Evolutionary conservation across 2,113 vertebrate genomes (phyloP).

Genomic region (Excalfactoria chinensis): DNA sequence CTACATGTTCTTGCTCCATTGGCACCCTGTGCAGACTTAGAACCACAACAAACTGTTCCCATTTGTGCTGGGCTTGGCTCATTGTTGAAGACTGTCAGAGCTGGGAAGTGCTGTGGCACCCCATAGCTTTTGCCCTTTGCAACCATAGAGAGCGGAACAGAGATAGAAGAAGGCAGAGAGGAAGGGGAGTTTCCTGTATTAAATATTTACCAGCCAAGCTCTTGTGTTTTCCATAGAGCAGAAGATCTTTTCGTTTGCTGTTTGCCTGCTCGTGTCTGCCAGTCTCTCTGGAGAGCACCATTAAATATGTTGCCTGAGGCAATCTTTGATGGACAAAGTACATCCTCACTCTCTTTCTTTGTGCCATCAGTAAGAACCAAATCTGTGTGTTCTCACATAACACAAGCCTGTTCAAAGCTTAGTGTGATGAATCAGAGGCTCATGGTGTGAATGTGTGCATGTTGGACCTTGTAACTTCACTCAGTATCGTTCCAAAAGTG

Average conservation of each 20-base stretch:
- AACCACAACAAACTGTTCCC: not conserved
- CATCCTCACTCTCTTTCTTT: not conserved
- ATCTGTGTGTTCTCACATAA: not conserved
- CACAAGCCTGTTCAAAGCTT: not conserved
- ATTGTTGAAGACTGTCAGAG: not conserved
- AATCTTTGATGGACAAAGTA: conserved; percentile 16
- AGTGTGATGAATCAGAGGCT: not conserved
- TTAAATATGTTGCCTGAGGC: conserved; percentile 16
- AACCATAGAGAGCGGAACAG: not conserved
- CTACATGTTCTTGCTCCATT: not conserved
- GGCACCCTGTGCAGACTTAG: not conserved
- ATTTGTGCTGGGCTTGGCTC: not conserved
- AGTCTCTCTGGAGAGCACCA: conserved; percentile 14
- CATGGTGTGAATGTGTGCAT: rapidly evolving
- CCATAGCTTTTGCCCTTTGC: not conserved
- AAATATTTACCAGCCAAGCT: conserved; percentile 50
- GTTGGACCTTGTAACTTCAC: not conserved
- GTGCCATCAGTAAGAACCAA: not conserved
- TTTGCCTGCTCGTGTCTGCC: conserved; percentile 23
- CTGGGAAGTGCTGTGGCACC: not conserved
- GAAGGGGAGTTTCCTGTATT: not conserved
- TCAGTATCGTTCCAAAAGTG: not conserved
- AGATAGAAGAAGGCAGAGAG: not conserved
- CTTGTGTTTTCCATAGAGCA: conserved; percentile 3
- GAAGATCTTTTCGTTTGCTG: conserved; percentile 39